Conservation (phyloP, 2,113 vertebrate species). For the Cinclus mexicanus region DNA sequence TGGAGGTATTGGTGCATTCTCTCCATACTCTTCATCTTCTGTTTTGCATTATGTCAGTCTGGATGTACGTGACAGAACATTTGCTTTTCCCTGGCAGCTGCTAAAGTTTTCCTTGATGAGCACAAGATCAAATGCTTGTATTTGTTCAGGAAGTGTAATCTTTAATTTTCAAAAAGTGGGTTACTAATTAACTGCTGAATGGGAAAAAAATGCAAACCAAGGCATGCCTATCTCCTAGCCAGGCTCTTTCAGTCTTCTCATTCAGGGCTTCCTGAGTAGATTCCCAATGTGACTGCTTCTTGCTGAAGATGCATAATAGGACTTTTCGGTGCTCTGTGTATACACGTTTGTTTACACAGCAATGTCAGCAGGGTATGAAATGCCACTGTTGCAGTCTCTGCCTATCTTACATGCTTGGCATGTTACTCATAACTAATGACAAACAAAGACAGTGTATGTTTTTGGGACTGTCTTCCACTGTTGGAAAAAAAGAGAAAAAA, state of each 20-base stretch:
- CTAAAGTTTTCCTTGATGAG: slow-evolving; percentile 48
- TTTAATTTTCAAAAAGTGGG: slow-evolving; percentile 41
- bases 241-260: background rate
- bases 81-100: slow-evolving; percentile 55
- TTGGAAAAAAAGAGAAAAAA: background rate
- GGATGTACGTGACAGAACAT: slow-evolving; percentile 45
- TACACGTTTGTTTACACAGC: background rate
- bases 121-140: slow-evolving; percentile 13
- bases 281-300: background rate
- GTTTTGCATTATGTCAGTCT: slow-evolving; percentile 45
- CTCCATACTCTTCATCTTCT: slow-evolving; percentile 23
- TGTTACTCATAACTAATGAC: background rate
- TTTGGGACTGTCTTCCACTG: background rate
- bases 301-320: background rate
- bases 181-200: slow-evolving; percentile 48
- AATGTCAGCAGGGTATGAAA: background rate
- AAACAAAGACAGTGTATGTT: background rate
- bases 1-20: background rate
- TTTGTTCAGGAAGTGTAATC: slow-evolving; percentile 52
- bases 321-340: background rate
- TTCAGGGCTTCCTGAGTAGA: background rate
- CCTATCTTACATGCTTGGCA: background rate
- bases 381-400: background rate
- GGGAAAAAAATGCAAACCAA: slow-evolving; percentile 19
- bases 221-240: background rate